phyloP scores from a whole-genome alignment of 2,797 vertebrate genomes.

The Scyliorhinus canicula region DNA sequence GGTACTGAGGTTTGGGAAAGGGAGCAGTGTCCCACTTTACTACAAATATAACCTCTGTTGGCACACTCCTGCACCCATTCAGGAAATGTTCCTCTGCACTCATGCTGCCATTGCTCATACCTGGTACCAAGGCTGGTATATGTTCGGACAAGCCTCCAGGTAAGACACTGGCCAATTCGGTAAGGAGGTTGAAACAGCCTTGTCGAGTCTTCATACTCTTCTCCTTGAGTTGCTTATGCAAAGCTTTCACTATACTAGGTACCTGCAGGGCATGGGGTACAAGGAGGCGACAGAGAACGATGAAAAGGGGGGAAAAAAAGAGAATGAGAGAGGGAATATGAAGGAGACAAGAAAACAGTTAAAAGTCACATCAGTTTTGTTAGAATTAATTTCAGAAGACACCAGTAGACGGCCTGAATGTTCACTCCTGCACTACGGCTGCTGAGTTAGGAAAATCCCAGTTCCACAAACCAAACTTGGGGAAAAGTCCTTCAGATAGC shows the following conservation, averaged over 20 bases:
- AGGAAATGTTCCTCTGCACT: background rate
- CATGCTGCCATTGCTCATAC: constrained; percentile 51
- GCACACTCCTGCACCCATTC: background rate
- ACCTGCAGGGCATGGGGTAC: constrained; percentile 59
- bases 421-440: too few relatives aligned
- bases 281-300: background rate
- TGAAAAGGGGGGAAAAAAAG: too few relatives aligned
- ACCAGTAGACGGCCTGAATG: background rate
- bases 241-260: constrained; percentile 73
- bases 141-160: constrained; percentile 78
- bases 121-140: constrained; percentile 73
- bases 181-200: constrained; percentile 81
- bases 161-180: constrained; percentile 70
- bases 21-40: background rate
- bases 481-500: too few relatives aligned
- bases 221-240: constrained; percentile 82
- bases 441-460: too few relatives aligned
- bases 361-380: background rate
- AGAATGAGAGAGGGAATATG: background rate
- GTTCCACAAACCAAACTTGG: too few relatives aligned
- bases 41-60: background rate
- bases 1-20: background rate
- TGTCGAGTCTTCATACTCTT: constrained; percentile 79
- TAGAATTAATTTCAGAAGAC: background rate
- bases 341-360: background rate